phyloP scores from a whole-genome alignment of 1,140 invertebrate species.

The Melipona quadrifasciata region DNA sequence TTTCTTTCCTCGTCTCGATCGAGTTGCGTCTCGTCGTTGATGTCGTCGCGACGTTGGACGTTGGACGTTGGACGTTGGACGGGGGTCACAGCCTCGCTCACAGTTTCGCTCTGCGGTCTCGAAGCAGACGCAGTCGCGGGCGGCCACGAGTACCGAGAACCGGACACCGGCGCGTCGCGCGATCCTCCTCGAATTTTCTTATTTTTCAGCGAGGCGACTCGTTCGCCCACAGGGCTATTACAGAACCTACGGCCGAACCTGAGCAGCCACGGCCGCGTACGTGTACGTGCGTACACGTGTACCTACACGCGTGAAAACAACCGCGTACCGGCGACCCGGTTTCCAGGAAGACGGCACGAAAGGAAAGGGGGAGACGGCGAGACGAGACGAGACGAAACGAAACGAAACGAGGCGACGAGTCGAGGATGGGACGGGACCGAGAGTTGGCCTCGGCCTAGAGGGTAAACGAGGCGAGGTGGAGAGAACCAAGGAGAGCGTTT shows the following conservation, averaged over 20 bases:
- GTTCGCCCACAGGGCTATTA: slow-evolving; percentile 69
- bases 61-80: too few species aligned
- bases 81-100: too few species aligned
- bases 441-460: background rate
- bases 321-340: slow-evolving; percentile 63
- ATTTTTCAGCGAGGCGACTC: slow-evolving; percentile 67
- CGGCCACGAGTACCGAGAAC: background rate
- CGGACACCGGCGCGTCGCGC: slow-evolving; percentile 15
- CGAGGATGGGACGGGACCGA: background rate
- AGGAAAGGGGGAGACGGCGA: slow-evolving; percentile 35
- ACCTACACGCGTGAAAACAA: slow-evolving; percentile 42
- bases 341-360: slow-evolving; percentile 76
- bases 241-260: slow-evolving; percentile 60
- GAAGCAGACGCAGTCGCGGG: background rate
- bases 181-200: slow-evolving; percentile 49
- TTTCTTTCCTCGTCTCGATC: too few species aligned
- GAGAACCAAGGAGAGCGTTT: too few species aligned
- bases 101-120: background rate
- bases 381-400: background rate
- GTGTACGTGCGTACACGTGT: slow-evolving; percentile 53
- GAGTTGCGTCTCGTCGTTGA: too few species aligned
- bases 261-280: slow-evolving; percentile 50
- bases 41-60: too few species aligned
- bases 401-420: background rate
- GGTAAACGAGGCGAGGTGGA: too few species aligned